Evolutionary conservation across 1,140 invertebrate genomes (phyloP), one percentile per base, ranked within the genome.

Genomic region (Octopus bimaculoides): DNA sequence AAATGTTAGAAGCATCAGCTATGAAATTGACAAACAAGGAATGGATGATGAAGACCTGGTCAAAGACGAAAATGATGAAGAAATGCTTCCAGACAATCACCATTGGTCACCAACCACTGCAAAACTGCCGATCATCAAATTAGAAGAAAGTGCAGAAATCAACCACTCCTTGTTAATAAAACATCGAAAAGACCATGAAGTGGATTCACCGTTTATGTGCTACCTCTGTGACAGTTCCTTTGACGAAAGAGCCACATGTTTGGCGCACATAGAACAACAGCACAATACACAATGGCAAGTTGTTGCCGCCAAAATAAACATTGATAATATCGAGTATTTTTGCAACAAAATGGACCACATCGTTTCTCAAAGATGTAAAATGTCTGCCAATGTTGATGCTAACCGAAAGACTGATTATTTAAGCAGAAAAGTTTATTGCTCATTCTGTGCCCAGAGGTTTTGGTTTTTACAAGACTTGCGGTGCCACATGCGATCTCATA

Each of bases 401-500:
- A 94, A 73, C 69, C 78, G 5, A 0, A 12, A 94, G 87, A 94
- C 95, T 0, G 96, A 96, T 87, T 96, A 96, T 86, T 94, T 94
- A 79, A 95, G 96, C 87, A 92, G 95, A 86, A 96, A 95, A 93
- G 94, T 98, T 4, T 87, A 86, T 80, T 89, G 88, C 76, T 87
- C 88, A 4, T 96, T 98, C 85, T 98, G 96, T 88, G 92, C 97
- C 85, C 94, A 96, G 81, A 93, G 96, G 69, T 97, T 97, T 89
- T 97, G 96, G 95, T 97, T 96, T 0, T 94, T 96, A 0, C 96
- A 97, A 87, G 96, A 98, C 89, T 91, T 98, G 0, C 92, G 96
- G 0, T 93, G 96, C 9, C 97, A 98, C 89, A 97, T 98, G 95
- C 91, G 96, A 52, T 88, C 86, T 17, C 90, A 89, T 79, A 89